Evolutionary conservation across 2,797 vertebrate species (phyloP), one percentile per base, ranked within the genome.

Genomic region (Hyperoplus lanceolatus): DNA sequence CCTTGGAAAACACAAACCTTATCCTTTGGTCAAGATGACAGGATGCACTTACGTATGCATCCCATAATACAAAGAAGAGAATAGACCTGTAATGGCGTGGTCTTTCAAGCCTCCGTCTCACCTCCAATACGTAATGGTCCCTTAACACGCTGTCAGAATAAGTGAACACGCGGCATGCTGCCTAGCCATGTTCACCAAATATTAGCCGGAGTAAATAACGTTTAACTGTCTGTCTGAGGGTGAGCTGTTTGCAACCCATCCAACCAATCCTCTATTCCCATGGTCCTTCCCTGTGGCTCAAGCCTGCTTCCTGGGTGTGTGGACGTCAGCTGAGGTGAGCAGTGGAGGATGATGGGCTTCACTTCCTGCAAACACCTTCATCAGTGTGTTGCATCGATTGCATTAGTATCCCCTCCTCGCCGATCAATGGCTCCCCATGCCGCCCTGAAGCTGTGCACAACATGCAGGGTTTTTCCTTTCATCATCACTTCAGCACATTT

Each of bases 351-450:
- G 86, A 92, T 77, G 85, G 88, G 72, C 75, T 77, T 90, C 83
- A 64, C 88, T 93, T 77, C 83, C 82, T 92, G 88, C 88, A 87
- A 94, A 92, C 65, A 85, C 87, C 75, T 87, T 91, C 81, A 64
- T 92, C 64, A 90, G 48, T 78, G 86, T 65, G 51, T 71, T 67
- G 92, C 94, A 96, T 96, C 77, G 95, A 96, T 95, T 87, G 83
- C 94, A 94, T 95, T 94, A 95, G 92, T 92, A 91, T 94, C 93
- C 92, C 90, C 92, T 94, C 90, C 86, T 86, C 88, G 75, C 76
- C 90, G 86, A 95, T 96, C 91, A 69, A 94, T 96, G 93, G 75
- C 88, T 88, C 90, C 89, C 92, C 36, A 94, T 92, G 93, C 89
- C 81, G 69, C 79, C 88, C 87, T 73, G 89, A 21, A 89, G 85